Evolutionary conservation across 2,888 invertebrate species (phyloP).

Genomic region (Anoplius nigerrimus): DNA sequence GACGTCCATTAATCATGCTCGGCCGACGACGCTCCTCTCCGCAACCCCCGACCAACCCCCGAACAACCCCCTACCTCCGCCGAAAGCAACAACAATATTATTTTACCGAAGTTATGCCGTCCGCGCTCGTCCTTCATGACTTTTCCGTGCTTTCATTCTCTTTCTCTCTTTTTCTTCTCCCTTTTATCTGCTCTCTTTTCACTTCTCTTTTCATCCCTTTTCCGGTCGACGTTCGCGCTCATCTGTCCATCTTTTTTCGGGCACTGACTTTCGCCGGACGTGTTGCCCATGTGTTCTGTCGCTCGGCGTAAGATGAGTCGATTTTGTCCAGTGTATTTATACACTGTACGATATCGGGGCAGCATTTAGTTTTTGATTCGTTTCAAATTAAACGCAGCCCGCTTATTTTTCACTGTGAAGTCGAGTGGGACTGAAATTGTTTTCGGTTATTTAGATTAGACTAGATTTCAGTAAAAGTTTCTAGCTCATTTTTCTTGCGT

Average conservation of each 20-base stretch:
- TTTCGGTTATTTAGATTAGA: too few relatives aligned
- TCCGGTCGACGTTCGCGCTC: too few relatives aligned
- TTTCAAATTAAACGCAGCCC: too few relatives aligned
- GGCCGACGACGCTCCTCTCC: constrained; percentile 13
- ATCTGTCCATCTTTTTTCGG: neutral
- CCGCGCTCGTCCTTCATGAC: neutral
- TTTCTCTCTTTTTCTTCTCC: constrained; percentile 22
- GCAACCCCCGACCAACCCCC: neutral
- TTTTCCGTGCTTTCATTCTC: constrained; percentile 3
- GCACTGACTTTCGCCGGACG: neutral
- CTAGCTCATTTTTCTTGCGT: too few relatives aligned
- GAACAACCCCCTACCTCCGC: too few relatives aligned
- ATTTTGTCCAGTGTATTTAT: neutral
- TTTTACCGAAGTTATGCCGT: constrained; percentile 41
- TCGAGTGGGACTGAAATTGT: too few relatives aligned
- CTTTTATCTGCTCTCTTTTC: neutral
- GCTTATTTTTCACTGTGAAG: too few relatives aligned
- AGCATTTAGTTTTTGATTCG: too few relatives aligned
- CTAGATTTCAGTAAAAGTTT: too few relatives aligned
- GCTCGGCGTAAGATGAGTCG: too few relatives aligned
- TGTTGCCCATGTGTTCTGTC: neutral
- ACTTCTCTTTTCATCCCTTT: too few relatives aligned
- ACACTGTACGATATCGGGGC: neutral
- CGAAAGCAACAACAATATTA: constrained; percentile 54
- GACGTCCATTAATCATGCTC: constrained; percentile 48